phyloP scores from a whole-genome alignment of 2,888 invertebrate genomes.

The Tineola bisselliella region DNA sequence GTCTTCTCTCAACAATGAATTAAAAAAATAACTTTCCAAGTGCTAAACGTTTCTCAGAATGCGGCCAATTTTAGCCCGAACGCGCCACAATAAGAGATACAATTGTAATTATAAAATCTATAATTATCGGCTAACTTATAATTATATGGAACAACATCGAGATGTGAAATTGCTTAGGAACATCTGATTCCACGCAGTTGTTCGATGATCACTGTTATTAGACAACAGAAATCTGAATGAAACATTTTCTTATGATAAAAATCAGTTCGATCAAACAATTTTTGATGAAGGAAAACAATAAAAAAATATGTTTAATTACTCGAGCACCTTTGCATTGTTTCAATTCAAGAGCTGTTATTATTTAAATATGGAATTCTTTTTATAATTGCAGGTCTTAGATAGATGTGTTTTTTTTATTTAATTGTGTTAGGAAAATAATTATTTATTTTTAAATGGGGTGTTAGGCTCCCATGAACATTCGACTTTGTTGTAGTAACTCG shows the following conservation, averaged over 20 bases:
- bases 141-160: conserved; percentile 10
- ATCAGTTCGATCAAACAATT: neutral
- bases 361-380: neutral
- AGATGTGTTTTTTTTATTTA: too few relatives aligned
- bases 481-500: too few relatives aligned
- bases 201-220: neutral
- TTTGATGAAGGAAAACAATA: neutral
- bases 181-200: neutral
- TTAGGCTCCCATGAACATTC: too few relatives aligned
- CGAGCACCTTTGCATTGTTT: conserved; percentile 4
- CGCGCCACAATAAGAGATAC: conserved; percentile 15
- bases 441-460: too few relatives aligned
- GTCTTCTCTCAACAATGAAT: conserved; percentile 7
- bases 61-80: conserved; percentile 13
- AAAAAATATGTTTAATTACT: neutral
- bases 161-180: neutral
- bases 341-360: neutral
- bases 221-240: neutral
- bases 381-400: neutral
- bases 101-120: conserved; percentile 12
- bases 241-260: neutral
- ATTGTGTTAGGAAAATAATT: too few relatives aligned
- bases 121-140: conserved; percentile 15
- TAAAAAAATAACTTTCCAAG: neutral
- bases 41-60: conserved; percentile 13